Percentiles rank a stretch among this genome's conserved stretches.
Evolutionary conservation across 2,797 vertebrate species (phyloP).

Genomic region (Macrochelys suwanniensis): DNA sequence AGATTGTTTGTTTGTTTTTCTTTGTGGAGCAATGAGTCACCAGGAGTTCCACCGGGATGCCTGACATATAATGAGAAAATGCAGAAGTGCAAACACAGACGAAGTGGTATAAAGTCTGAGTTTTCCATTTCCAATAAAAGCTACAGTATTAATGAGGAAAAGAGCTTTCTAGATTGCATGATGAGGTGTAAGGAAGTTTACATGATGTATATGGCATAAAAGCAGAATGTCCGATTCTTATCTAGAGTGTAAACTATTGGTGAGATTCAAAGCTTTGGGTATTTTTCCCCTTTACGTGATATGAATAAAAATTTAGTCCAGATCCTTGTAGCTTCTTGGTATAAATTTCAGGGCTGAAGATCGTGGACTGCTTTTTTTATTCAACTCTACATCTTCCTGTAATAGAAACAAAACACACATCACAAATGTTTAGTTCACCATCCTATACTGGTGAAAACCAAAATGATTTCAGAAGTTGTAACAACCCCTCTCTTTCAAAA

Average conservation of each 20-base stretch:
- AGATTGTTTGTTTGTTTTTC: background rate
- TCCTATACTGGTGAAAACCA: background rate
- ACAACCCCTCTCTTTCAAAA: background rate
- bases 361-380: conserved; percentile 7
- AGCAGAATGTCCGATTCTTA: background rate
- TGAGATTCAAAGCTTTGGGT: background rate
- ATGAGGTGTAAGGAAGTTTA: background rate
- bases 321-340: conserved; percentile 9
- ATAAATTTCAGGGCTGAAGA: conserved; percentile 44
- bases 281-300: background rate
- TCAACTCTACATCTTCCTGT: conserved; percentile 41
- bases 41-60: background rate
- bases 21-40: background rate
- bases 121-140: conserved; percentile 32
- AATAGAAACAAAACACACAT: conserved; percentile 52
- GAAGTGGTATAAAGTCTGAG: background rate
- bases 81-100: background rate
- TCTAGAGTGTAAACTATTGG: conserved; percentile 26
- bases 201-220: background rate
- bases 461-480: conserved; percentile 6
- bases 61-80: conserved; percentile 6
- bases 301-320: conserved; percentile 30
- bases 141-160: conserved; percentile 3
- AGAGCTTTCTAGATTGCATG: background rate
- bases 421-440: conserved; percentile 12